These are phyloP conservation scores for Drosophila yooni DNA, from an alignment of 2,888 invertebrate genomes.

Conservation along the genomic window DNA sequence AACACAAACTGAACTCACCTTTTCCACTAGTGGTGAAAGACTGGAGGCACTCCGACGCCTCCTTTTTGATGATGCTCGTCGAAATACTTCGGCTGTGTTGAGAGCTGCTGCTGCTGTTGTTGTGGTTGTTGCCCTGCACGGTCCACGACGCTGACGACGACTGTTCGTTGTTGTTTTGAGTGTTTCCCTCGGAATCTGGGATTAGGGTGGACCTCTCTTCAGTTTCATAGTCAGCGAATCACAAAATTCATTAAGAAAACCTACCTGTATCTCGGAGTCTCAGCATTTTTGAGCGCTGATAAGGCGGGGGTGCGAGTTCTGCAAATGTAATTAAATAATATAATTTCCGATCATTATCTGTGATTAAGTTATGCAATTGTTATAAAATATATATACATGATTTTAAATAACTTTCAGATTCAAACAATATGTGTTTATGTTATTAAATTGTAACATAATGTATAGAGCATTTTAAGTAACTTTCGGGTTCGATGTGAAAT, in stretches of 20 bases:
- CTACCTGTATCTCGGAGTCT: constrained; percentile 92
- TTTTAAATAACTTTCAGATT: neutral
- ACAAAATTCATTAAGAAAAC: constrained; percentile 58
- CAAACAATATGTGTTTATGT: neutral
- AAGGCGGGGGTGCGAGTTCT: constrained; percentile 94
- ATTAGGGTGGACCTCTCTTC: constrained; percentile 20
- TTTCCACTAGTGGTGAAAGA: constrained; percentile 94
- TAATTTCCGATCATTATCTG: neutral
- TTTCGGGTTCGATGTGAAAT: neutral
- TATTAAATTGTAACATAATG: neutral
- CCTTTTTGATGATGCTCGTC: constrained; percentile 65
- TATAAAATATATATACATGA: neutral
- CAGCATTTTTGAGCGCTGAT: constrained; percentile 90
- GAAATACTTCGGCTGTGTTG: constrained; percentile 65
- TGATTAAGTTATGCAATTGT: neutral
- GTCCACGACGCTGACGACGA: constrained; percentile 56
- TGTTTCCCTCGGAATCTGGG: constrained; percentile 88
- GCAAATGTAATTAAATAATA: constrained; percentile 36
- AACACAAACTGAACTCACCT: constrained; percentile 87
- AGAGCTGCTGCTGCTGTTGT: constrained; percentile 41
- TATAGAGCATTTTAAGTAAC: neutral
- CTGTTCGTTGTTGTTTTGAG: constrained; percentile 77
- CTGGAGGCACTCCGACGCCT: constrained; percentile 84
- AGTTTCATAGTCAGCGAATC: constrained; percentile 15
- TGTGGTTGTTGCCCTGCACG: constrained; percentile 41